Base-by-base conservation (phyloP, 2,113 vertebrate species). In the Triplophysa dalaica region DNA sequence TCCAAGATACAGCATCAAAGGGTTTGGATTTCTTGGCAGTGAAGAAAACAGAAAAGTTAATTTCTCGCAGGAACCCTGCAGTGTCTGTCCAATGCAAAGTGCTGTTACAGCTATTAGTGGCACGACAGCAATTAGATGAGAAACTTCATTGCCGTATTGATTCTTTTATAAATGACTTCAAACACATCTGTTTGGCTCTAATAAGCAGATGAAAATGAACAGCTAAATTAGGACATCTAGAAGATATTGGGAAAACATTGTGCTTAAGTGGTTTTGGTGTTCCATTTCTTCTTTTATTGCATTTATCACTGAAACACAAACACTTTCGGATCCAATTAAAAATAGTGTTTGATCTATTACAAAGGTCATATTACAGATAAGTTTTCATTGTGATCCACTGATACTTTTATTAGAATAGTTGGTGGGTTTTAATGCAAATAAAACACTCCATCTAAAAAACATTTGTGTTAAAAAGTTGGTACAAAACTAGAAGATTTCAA, bases 41-140 rank as follows among this genome's bases (percentile, higher is more conserved):
- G 84, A 69, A 66, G 62, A 41, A 83, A 82, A 73, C 77, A 48
- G 82, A 69, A 86, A 82, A 17, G 56, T 81, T 61, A 50, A 65
- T 87, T 85, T 75, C 56, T 67, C 43, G 9, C 64, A 85, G 22
- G 73, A 67, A 75, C 54, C 72, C 58, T 76, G 65, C 3, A 64
- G 70, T 73, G 54, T 41, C 29, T 60, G 54, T 43, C 14, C 69
- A 70, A 24, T 78, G n/a, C 17, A 58, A 62, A 73, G 70, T 52
- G 69, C 21, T 70, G 52, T 33, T 77, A 41, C 66, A 82, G 60
- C 65, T 76, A 48, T 61, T 79, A 24, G 41, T 9, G 45, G 41
- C 13, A 4, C 58, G 58, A 70, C 50, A 63, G 74, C 80, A 77
- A 72, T 77, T 72, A 70, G 66, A 69, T 63, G 67, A 54, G 75